Evolutionary conservation across 2,888 invertebrate genomes (phyloP), one percentile per base, ranked within the genome.

Genomic region (Torymus texanus): DNA sequence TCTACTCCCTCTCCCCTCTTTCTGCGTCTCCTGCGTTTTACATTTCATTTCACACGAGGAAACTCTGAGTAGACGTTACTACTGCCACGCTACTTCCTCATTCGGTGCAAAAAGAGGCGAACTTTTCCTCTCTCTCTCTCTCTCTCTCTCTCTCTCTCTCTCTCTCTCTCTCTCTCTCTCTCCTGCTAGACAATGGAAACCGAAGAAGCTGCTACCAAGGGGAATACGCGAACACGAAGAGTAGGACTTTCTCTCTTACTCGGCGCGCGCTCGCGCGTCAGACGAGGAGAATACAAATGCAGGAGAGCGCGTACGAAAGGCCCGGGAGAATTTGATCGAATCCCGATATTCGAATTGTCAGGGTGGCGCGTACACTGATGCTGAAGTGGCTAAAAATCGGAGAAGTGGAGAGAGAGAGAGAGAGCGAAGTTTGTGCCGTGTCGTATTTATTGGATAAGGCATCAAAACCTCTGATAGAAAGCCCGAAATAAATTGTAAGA

Each of bases 11-110:
- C 24, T 24, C 55, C 0, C 10, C 21, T 12, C n/a, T 50, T 1
- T 21, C 21, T 21, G 2, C 12, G 5, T 24, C 55, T 12, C 29
- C 50, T 71, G 61, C 76, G 78, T 74, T 79, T 81, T 77, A 79
- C 81, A 77, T 79, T 81, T 81, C 79, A 81, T 81, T 81, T 81
- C 74, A 75, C 76, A 55, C 80, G 41, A n/a, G 67, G 50, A 56
- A 61, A 65, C 53, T 74, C 61, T 59, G 59, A 77, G 71, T 53
- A 71, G 68, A 21, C 56, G 41, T 53, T 14, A 16, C n/a, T 8
- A n/a, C 11, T 5, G 41, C 41, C 41, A n/a, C 51, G 18, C 41
- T 62, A 59, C 59, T 55, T 75, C 70, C 72, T 75, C 79, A 18
- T 74, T 74, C 79, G 18, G n/a, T 18, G 29, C 51, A 56, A 75